Base-by-base conservation (phyloP, 2,888 invertebrate species). In the Synanthedon formicaeformis region DNA sequence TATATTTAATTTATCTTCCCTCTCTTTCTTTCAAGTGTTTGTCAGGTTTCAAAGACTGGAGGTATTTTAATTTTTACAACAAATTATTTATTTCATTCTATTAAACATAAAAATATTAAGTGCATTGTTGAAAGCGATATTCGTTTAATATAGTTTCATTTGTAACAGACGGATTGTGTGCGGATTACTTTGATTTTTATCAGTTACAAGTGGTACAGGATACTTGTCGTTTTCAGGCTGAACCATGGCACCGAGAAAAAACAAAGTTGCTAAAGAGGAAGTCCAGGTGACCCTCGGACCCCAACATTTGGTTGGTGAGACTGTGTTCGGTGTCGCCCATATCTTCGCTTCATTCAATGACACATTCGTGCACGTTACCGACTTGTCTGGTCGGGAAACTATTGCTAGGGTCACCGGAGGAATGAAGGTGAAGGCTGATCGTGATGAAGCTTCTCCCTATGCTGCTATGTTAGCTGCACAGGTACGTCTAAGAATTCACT, bases 401-500 rank as follows among this genome's bases (percentile, higher is more conserved):
- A 96, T 96, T 71, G 94, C 95, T 62, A 91, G 99, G 74, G 96
- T 99, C 53, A 99, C 99, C 65, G 96, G 97, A 69, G 97, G 97
- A 57, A 99, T 99, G 99, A 99, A 99, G 89, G 99, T 99, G 50
- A 99, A 99, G 89, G 99, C 99, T 67, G 99, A 99, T 89, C 94
- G 99, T 90, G 99, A 99, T 88, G 99, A 99, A 88, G 97, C 99
- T 60, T 99, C 99, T 50, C 99, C 99, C 51, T 99, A 99, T 79
- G 99, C 99, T 72, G 99, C 99, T 92, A 99, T 99, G 99, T 97
- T 99, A 89, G 99, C 99, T 67, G 99, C 99, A 62, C 99, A 99
- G 91, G 95, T 95, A 61, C 58, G 73, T 77, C 60, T n/a, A 13
- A 6, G 12, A 5, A 51, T 40, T n/a, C 18, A 18, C n/a, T 18